Conservation (phyloP, 2,797 vertebrate species). For the Bovichtus variegatus region DNA sequence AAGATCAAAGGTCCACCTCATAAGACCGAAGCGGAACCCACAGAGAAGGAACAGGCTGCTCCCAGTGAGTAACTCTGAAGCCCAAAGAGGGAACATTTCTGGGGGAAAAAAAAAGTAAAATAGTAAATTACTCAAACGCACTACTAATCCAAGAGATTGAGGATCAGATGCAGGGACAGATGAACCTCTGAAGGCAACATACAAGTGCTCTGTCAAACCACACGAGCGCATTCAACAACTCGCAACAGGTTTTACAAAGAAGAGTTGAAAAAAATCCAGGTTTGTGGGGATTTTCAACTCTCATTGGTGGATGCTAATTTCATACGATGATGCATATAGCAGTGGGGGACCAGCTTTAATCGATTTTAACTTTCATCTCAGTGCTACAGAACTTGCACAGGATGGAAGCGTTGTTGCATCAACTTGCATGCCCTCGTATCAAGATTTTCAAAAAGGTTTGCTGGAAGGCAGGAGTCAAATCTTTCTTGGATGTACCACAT, state of each 20-base stretch:
- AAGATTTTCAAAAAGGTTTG: background rate
- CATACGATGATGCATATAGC: background rate
- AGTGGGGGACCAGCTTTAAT: background rate
- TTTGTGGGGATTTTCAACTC: background rate
- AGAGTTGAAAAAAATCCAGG: too few relatives aligned
- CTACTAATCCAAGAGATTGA: background rate
- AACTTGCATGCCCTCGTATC: background rate
- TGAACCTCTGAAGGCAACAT: background rate
- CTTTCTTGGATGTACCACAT: background rate
- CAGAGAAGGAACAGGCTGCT: constrained; percentile 87
- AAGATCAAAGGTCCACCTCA: constrained; percentile 95
- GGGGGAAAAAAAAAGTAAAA: too few relatives aligned
- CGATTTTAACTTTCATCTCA: background rate
- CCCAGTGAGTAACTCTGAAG: constrained; percentile 88
- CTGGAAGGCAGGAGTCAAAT: background rate
- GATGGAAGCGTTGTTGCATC: background rate
- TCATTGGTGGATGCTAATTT: background rate
- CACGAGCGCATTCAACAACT: background rate
- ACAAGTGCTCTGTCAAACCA: background rate
- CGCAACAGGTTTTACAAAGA: background rate
- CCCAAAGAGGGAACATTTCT: constrained; percentile 5
- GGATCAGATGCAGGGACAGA: background rate
- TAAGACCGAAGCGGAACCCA: constrained; percentile 88
- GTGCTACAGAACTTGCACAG: background rate
- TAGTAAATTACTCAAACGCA: background rate